These are phyloP conservation scores for Acanthis flammea DNA, from an alignment of 2,797 vertebrate genomes.

Conservation along the genomic window DNA sequence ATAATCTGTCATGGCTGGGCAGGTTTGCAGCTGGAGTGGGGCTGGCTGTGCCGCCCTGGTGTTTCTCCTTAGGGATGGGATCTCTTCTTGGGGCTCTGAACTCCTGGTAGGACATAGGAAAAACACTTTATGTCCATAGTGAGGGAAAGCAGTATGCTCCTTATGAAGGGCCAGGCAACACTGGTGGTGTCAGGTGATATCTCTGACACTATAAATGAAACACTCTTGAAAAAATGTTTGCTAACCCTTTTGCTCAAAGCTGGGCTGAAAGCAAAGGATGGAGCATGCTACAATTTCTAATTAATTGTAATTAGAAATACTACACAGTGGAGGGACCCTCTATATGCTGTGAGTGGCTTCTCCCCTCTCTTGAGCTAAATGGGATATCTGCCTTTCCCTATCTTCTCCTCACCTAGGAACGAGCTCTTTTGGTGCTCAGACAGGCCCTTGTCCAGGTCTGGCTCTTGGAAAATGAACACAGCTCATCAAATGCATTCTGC, in stretches of 20 bases:
- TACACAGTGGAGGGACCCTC: background rate
- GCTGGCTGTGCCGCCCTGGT: background rate
- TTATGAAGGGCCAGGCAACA: background rate
- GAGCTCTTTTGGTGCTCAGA: background rate
- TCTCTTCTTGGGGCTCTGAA: accelerated
- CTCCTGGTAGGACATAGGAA: background rate
- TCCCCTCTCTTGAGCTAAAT: background rate
- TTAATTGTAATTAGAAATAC: background rate
- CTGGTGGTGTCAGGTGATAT: accelerated
- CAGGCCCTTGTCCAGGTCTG: background rate
- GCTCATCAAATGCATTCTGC: background rate
- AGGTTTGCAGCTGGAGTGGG: background rate
- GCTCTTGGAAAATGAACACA: background rate
- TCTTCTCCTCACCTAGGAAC: background rate
- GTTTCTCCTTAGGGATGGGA: background rate
- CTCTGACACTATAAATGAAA: background rate
- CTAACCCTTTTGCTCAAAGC: background rate
- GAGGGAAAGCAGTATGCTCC: background rate
- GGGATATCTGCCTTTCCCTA: background rate
- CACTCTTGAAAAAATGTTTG: background rate
- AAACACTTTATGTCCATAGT: background rate
- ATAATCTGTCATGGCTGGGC: background rate
- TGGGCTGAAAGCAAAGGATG: background rate
- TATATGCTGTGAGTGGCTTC: background rate
- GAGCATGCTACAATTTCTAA: background rate